phyloP scores from a whole-genome alignment of 2,113 vertebrate species.

The Chiloscyllium plagiosum region DNA sequence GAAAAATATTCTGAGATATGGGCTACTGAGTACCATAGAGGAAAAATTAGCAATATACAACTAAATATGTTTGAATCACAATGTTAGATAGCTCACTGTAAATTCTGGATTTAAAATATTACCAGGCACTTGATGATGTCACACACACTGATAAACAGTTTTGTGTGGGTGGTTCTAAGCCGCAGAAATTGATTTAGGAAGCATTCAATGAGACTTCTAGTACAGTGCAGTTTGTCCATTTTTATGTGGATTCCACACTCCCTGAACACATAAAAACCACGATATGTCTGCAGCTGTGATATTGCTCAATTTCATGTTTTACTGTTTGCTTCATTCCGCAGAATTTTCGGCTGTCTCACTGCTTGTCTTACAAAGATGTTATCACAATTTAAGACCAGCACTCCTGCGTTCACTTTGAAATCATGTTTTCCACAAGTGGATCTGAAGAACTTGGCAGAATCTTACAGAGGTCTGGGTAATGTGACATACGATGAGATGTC shows the following conservation, averaged over 20 bases:
- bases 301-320: neutral
- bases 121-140: neutral
- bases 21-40: neutral
- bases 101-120: neutral
- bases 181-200: neutral
- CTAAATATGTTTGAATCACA: neutral
- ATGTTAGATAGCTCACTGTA: neutral
- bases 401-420: neutral
- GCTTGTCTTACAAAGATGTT: neutral
- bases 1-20: neutral
- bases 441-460: neutral
- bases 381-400: neutral
- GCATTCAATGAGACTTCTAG: neutral
- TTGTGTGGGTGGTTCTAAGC: neutral
- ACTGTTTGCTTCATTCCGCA: neutral
- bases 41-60: neutral
- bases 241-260: neutral
- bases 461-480: too few relatives aligned
- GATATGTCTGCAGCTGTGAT: neutral
- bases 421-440: neutral
- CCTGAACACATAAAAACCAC: neutral
- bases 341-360: neutral
- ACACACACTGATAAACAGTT: neutral
- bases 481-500: too few relatives aligned
- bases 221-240: neutral